Evolutionary conservation across 2,888 invertebrate species (phyloP).

Genomic region (Heliconius sara): DNA sequence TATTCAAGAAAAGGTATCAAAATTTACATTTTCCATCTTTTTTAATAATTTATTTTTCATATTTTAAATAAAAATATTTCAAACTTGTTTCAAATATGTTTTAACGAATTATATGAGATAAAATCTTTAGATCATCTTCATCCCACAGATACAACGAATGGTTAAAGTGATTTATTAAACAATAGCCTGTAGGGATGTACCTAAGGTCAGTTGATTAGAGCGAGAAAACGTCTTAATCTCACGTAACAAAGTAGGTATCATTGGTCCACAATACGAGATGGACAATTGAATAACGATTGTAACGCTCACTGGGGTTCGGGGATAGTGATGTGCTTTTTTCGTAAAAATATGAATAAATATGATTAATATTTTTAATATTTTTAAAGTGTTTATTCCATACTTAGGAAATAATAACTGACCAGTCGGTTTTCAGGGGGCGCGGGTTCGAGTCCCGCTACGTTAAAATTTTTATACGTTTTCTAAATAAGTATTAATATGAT

Average conservation of each 20-base stretch:
- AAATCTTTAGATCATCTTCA: background rate
- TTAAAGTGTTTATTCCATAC: no score
- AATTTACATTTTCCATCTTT: no score
- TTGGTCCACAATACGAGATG: slow-evolving; percentile 68
- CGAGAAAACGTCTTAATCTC: slow-evolving; percentile 43
- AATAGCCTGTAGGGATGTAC: slow-evolving; percentile 35
- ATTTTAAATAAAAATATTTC: background rate
- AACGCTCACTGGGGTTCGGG: slow-evolving; percentile 68
- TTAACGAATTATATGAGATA: background rate
- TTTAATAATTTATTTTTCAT: no score
- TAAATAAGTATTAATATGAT: no score
- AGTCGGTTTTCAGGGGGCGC: no score
- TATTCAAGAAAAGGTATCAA: no score
- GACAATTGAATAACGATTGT: slow-evolving; percentile 81
- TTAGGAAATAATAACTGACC: no score
- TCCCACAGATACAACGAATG: background rate
- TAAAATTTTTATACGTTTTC: no score
- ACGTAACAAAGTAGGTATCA: slow-evolving; percentile 59
- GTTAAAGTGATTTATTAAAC: slow-evolving; percentile 6
- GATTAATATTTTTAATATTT: no score
- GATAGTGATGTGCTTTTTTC: slow-evolving; percentile 55
- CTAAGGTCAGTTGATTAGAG: slow-evolving; percentile 47
- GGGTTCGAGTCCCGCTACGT: no score
- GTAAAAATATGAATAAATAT: background rate
- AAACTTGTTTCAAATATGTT: background rate